A percentile compares a stretch with the other conserved stretches of the same genome.
Conservation (phyloP, 2,888 invertebrate genomes). For the Eustalomyia histrio region DNA sequence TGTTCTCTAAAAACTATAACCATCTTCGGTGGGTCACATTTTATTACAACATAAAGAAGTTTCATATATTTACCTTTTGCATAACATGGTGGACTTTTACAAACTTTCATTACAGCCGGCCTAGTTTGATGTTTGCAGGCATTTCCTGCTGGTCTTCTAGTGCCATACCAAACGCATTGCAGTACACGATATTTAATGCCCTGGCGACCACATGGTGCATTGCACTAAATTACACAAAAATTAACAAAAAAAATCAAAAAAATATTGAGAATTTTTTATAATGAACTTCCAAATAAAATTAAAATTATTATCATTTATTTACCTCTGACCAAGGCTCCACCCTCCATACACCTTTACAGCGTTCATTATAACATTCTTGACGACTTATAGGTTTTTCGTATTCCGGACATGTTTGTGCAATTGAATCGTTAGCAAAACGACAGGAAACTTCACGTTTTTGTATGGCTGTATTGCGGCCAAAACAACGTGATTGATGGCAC, state of each 20-base stretch:
- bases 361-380: constrained; percentile 89
- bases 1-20: too few relatives aligned
- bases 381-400: constrained; percentile 87
- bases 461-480: constrained; percentile 87
- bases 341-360: constrained; percentile 94
- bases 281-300: not conserved
- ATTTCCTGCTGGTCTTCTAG: constrained; percentile 89
- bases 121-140: constrained; percentile 89
- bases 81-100: constrained; percentile 86
- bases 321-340: constrained; percentile 97
- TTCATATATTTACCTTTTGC: constrained; percentile 79
- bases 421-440: constrained; percentile 79
- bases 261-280: constrained; percentile 8
- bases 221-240: constrained; percentile 83
- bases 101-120: constrained; percentile 88
- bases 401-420: constrained; percentile 83
- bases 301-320: constrained; percentile 69
- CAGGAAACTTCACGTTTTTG: constrained; percentile 84
- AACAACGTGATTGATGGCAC: constrained; percentile 87
- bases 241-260: constrained; percentile 8
- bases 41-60: not conserved
- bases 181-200: constrained; percentile 93
- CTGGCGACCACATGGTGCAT: constrained; percentile 88
- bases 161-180: constrained; percentile 95
- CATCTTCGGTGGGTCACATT: constrained; percentile 10